A percentile compares a stretch with the other conserved stretches of the same genome.
Conservation (phyloP, 2,888 invertebrate species). For the Lamellibrachia satsuma region DNA sequence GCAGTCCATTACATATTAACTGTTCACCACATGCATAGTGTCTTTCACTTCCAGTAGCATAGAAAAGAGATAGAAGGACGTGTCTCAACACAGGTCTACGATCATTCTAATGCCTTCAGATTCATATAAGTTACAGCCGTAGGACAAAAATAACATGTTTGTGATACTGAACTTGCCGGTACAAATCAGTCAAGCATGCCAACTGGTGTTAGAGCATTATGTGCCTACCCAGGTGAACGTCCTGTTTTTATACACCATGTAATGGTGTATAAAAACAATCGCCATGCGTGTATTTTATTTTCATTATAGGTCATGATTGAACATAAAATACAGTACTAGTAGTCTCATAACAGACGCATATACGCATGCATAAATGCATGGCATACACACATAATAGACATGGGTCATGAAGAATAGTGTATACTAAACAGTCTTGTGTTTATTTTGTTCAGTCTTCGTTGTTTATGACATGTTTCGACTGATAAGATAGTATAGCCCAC, state of each 20-base stretch:
- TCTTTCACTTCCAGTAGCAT: no score
- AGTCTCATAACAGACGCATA: background rate
- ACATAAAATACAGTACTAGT: background rate
- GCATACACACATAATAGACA: background rate
- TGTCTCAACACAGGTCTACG: no score
- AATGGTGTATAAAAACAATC: background rate
- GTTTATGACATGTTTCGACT: background rate
- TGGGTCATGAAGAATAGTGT: background rate
- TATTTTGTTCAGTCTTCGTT: background rate
- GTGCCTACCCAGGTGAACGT: background rate
- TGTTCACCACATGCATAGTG: no score
- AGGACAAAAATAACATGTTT: no score
- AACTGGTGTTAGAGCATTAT: background rate
- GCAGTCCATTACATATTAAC: no score
- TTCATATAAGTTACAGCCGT: no score
- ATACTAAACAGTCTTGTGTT: background rate
- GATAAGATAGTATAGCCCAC: background rate
- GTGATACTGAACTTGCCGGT: background rate
- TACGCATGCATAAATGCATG: background rate
- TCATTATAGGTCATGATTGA: background rate
- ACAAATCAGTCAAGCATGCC: background rate
- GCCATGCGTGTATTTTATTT: background rate
- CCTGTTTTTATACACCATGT: background rate
- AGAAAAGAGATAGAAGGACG: no score
- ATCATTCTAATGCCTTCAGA: no score